Percentiles rank a stretch among this genome's conserved stretches.
These are phyloP conservation scores for Drosophila diplacantha DNA, from an alignment of 2,888 invertebrate genomes.

Conservation along the genomic window DNA sequence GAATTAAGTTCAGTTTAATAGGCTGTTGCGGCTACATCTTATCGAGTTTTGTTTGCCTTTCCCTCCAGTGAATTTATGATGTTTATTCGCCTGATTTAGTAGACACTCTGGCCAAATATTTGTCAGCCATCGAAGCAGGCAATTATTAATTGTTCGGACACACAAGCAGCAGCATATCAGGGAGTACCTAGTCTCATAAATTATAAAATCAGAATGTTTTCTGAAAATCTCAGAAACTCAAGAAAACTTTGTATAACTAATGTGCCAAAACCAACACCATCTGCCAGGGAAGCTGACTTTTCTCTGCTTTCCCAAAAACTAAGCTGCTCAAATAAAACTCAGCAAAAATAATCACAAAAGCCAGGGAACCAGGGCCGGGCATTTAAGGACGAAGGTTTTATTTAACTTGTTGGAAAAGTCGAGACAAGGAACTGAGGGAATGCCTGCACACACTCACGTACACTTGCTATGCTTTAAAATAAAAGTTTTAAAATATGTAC, in stretches of 20 bases:
- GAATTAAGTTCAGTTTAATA: slow-evolving; percentile 64
- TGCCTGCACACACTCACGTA: slow-evolving; percentile 5
- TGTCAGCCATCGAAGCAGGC: slow-evolving; percentile 13
- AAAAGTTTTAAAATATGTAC: slow-evolving; percentile 1
- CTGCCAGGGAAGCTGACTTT: slow-evolving; percentile 3
- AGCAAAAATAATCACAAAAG: slow-evolving; percentile 29
- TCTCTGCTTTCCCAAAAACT: slow-evolving; percentile 7
- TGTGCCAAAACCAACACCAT: slow-evolving; percentile 15
- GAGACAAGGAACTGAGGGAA: slow-evolving; percentile 8
- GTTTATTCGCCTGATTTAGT: slow-evolving; percentile 34
- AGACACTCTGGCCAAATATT: slow-evolving; percentile 26
- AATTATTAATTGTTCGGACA: slow-evolving; percentile 25
- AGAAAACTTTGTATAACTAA: slow-evolving; percentile 16
- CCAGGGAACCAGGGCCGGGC: slow-evolving; percentile 10
- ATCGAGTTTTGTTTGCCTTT: slow-evolving; percentile 23
- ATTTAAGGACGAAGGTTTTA: slow-evolving; percentile 22
- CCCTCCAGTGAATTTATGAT: slow-evolving; percentile 32
- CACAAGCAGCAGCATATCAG: neutral
- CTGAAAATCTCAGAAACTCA: neutral
- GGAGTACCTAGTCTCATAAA: neutral
- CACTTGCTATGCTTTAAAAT: slow-evolving; percentile 28
- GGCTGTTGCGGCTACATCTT: slow-evolving; percentile 26
- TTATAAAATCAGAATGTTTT: neutral
- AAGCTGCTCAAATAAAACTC: slow-evolving; percentile 32
- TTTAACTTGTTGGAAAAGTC: slow-evolving; percentile 22